Evolutionary conservation across 2,888 invertebrate species (phyloP).

Genomic region (Leptothorax acervorum): DNA sequence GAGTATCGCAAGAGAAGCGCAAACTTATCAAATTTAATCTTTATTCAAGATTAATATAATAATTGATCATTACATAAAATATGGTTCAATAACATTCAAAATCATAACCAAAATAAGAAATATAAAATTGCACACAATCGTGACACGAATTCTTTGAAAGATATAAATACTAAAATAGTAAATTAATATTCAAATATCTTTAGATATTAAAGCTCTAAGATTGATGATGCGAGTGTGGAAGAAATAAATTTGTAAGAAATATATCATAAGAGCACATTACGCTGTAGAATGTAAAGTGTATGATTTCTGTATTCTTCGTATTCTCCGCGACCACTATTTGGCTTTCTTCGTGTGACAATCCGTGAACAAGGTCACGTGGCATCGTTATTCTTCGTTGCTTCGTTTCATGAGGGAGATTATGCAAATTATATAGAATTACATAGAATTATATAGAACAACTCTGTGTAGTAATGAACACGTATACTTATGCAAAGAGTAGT

Average conservation of each 20-base stretch:
- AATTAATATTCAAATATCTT: not conserved
- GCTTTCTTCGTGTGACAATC: not conserved
- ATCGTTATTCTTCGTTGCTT: not conserved
- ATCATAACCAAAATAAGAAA: not conserved
- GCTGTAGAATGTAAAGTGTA: not conserved
- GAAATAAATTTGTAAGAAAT: not conserved
- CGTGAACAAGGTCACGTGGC: not conserved
- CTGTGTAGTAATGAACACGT: not conserved
- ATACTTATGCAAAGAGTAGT: not conserved
- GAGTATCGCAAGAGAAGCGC: not conserved
- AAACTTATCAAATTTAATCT: not conserved
- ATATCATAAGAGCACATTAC: no score
- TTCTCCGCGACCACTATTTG: not conserved
- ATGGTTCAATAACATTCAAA: not conserved
- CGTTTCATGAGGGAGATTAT: conserved; percentile 1
- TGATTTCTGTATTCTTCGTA: not conserved
- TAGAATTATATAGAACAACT: no score
- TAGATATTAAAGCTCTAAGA: not conserved
- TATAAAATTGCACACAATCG: not conserved
- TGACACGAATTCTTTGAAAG: not conserved
- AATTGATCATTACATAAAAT: not conserved
- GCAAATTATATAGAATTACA: not conserved
- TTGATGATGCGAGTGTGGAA: not conserved
- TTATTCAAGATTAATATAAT: not conserved
- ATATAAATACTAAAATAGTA: no score